Base-by-base conservation (phyloP, 2,888 invertebrate genomes). In the Lycia hirtaria region DNA sequence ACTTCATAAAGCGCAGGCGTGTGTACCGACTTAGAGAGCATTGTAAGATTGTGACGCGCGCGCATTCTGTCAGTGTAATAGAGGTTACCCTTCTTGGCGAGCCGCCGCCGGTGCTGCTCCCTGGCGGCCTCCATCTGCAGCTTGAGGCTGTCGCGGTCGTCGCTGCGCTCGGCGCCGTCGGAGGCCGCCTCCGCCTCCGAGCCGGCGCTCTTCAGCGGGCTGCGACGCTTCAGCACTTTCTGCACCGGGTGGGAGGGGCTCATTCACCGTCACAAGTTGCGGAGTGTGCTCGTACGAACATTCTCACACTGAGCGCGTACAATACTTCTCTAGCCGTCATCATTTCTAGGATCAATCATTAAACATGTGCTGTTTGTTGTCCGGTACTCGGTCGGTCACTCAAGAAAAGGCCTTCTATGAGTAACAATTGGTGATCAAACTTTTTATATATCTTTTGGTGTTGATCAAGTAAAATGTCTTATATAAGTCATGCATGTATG, bases 121-220 rank as follows among this genome's bases (percentile, higher is more conserved):
- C 92, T 62, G 0, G 90, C 92, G 0, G 86, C 88, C 64, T 92
- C 92, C 92, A 92, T 92, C 70, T 92, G 88, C 56, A 92, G 75
- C 82, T 91, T 92, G 63, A 91, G 80, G 60, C 76, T 72, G 76
- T 89, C 88, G 0, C 85, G 66, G 50, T 85, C 85, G 62, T 77
- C 75, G 0, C 62, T 53, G 2, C 73, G 26, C 37, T 52, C 75
- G 0, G 67, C 67, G 1, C 83, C 83, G 60, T 85, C 88, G 0
- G 82, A 81, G 30, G 73, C 83, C 24, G 67, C 73, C 56, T 88
- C 89, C 6, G 83, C 80, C 70, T 87, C 88, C 4, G 85, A 83
- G 15, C 88, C 89, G 3, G 88, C 88, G 57, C 83, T 85, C 80
- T 88, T 88, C 37, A 86, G 71, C 20, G 86, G 87, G 37, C 84